These are phyloP conservation scores for Bungarus multicinctus DNA, from an alignment of 2,113 vertebrate species.

Conservation along the genomic window DNA sequence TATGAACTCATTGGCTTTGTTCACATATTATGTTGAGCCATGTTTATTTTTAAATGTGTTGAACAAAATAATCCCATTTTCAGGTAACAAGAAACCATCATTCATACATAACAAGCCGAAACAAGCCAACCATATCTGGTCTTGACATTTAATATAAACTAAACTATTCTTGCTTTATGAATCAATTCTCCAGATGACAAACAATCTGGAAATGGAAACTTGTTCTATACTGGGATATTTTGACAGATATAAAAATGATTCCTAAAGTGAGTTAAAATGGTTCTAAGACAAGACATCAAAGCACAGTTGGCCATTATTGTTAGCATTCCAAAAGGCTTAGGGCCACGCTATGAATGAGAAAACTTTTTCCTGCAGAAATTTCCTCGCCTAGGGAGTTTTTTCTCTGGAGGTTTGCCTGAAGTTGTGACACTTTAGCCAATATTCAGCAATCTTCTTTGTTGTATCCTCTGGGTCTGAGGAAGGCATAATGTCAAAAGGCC, in stretches of 20 bases:
- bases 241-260: not conserved
- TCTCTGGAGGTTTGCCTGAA: not conserved
- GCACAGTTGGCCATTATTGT: not conserved
- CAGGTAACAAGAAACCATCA: not conserved
- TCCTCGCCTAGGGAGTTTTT: not conserved
- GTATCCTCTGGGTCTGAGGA: not conserved
- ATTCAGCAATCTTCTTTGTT: not conserved
- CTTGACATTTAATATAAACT: not conserved
- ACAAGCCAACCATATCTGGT: not conserved
- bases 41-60: not conserved
- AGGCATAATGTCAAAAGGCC: not conserved
- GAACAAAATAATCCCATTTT: not conserved
- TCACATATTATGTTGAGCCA: not conserved
- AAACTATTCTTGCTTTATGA: not conserved
- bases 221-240: not conserved
- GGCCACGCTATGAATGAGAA: not conserved
- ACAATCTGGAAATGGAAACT: not conserved
- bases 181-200: not conserved
- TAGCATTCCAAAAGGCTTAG: not conserved
- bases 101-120: not conserved
- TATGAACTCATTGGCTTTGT: not conserved
- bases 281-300: not conserved
- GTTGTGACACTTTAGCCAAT: not conserved
- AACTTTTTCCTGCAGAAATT: not conserved
- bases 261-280: not conserved